Evolutionary conservation across 2,888 invertebrate species (phyloP).

Genomic region (Nemapogon koenigi): DNA sequence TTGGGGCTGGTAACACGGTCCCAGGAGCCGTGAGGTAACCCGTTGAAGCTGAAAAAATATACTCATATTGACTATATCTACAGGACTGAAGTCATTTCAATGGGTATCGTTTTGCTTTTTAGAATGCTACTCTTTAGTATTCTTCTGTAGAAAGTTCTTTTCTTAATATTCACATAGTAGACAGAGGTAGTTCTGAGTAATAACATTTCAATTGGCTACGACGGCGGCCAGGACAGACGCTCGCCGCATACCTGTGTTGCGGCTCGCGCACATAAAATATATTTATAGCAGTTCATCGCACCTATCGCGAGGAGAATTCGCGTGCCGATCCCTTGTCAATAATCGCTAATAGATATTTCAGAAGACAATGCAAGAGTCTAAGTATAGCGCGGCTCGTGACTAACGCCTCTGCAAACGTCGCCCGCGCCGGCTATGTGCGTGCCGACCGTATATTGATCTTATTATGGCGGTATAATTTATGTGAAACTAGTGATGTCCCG

Average conservation of each 20-base stretch:
- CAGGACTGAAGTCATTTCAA: too few species aligned
- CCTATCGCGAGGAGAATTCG: slow-evolving; percentile 55
- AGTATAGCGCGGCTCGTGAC: slow-evolving; percentile 51
- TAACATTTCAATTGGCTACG: slow-evolving; percentile 4
- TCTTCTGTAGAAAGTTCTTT: too few species aligned
- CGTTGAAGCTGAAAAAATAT: too few species aligned
- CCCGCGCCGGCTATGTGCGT: slow-evolving; percentile 19
- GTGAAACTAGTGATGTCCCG: too few species aligned
- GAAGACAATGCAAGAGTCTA: slow-evolving; percentile 63
- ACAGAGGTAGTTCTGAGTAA: not conserved
- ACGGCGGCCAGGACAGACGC: not conserved
- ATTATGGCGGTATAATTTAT: slow-evolving; percentile 58
- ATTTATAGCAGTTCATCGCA: slow-evolving; percentile 62
- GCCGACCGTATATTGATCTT: slow-evolving; percentile 40
- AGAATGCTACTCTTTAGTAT: too few species aligned
- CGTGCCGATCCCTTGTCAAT: slow-evolving; percentile 64
- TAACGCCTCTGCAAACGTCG: slow-evolving; percentile 42
- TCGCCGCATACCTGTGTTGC: slow-evolving; percentile 11
- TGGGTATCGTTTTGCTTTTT: too few species aligned
- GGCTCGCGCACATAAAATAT: slow-evolving; percentile 40
- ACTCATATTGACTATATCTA: too few species aligned
- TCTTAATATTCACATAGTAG: too few species aligned
- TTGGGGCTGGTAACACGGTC: too few species aligned
- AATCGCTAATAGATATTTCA: slow-evolving; percentile 65
- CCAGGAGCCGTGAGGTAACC: too few species aligned